Conservation (phyloP, 2,888 invertebrate species). For the Lochmaea capreae region DNA sequence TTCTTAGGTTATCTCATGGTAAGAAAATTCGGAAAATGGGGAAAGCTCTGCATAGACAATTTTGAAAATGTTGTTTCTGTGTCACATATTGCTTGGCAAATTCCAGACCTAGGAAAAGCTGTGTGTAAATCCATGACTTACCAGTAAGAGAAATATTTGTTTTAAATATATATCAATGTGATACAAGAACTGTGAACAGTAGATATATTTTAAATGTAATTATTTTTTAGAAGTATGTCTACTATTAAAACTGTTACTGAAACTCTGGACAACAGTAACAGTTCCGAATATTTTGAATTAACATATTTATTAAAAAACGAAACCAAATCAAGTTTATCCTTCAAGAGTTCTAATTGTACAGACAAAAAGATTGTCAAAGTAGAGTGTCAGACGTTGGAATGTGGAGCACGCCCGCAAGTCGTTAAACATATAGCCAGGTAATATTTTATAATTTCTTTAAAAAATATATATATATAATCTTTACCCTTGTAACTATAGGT, state of each 20-base stretch:
- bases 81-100: conserved; percentile 72
- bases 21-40: conserved; percentile 81
- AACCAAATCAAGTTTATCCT: conserved; percentile 73
- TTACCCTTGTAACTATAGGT: no score
- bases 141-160: conserved; percentile 68
- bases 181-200: conserved; percentile 17
- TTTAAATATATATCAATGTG: background rate
- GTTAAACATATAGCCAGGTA: conserved; percentile 77
- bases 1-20: conserved; percentile 77
- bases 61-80: conserved; percentile 72
- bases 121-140: conserved; percentile 83
- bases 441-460: conserved; percentile 39
- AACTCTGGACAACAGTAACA: conserved; percentile 29
- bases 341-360: conserved; percentile 73
- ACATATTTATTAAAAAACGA: conserved; percentile 69
- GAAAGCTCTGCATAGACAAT: conserved; percentile 79
- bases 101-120: conserved; percentile 79
- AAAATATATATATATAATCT: no score
- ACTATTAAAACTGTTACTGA: conserved; percentile 48
- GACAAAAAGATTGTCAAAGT: conserved; percentile 75
- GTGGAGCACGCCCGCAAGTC: conserved; percentile 77
- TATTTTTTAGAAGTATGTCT: conserved; percentile 50
- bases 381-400: conserved; percentile 76
- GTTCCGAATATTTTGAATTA: conserved; percentile 70
- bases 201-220: background rate